Conservation (phyloP, 2,113 vertebrate genomes). For the Mystacornis crossleyi region DNA sequence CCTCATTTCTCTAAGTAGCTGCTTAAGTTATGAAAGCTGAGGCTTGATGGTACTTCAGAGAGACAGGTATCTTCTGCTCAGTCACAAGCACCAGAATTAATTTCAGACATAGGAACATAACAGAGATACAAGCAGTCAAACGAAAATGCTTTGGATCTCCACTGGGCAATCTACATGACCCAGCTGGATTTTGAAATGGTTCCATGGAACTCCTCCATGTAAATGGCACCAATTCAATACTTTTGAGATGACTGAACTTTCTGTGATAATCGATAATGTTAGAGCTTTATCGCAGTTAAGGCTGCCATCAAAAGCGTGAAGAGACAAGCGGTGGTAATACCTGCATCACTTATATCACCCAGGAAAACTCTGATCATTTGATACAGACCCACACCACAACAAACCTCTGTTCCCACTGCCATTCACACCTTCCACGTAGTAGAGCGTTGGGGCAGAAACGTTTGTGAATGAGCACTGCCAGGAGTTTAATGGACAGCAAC, state of each 20-base stretch:
- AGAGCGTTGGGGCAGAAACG: background rate
- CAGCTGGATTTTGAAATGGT: background rate
- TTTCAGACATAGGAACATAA: background rate
- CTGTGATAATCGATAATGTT: background rate
- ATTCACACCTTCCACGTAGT: background rate
- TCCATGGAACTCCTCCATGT: background rate
- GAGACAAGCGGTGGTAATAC: background rate
- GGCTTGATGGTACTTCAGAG: background rate
- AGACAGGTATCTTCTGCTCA: background rate
- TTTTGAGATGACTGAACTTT: background rate
- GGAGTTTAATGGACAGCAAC: background rate
- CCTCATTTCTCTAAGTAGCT: background rate
- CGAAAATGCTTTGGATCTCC: background rate
- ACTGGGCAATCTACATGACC: accelerated
- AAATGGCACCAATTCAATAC: background rate
- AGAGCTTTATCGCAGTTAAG: background rate
- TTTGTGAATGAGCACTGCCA: background rate
- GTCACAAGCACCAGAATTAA: background rate
- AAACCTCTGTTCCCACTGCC: background rate
- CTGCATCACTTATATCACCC: background rate
- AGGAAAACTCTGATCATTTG: background rate
- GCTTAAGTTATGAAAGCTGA: background rate
- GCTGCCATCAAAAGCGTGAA: background rate
- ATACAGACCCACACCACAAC: background rate
- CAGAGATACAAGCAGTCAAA: background rate